These are phyloP conservation scores for Taxidea taxus DNA, from an alignment of 2,113 vertebrate species.

Conservation along the genomic window DNA sequence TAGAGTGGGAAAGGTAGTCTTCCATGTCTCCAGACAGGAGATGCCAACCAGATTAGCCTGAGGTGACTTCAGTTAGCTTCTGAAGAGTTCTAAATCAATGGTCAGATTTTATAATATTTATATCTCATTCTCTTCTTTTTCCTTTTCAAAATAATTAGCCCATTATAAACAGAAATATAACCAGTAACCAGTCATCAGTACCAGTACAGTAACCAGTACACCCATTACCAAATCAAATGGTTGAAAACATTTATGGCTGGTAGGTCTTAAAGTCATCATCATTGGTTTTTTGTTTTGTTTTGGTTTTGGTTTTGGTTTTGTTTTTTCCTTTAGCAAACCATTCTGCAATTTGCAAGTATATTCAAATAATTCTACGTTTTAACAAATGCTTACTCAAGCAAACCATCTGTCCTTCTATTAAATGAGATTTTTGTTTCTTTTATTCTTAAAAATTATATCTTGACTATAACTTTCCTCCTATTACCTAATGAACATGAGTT, in stretches of 20 bases:
- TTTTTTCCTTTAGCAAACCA: not conserved
- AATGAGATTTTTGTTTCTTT: not conserved
- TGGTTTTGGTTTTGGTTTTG: not conserved
- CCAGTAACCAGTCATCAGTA: no score
- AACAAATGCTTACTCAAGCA: not conserved
- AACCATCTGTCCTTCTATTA: not conserved
- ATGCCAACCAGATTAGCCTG: not conserved
- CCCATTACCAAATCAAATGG: not conserved
- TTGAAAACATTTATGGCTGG: not conserved
- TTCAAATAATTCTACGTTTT: not conserved
- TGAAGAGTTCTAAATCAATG: not conserved
- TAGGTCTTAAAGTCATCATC: not conserved
- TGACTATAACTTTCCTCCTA: not conserved
- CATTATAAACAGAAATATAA: not conserved
- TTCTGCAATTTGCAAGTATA: not conserved
- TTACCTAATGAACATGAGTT: not conserved
- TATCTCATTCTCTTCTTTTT: not conserved
- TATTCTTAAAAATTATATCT: not conserved
- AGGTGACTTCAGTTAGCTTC: not conserved
- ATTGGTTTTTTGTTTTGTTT: not conserved
- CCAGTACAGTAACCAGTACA: not conserved
- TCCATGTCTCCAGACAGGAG: not conserved
- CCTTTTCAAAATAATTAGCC: not conserved
- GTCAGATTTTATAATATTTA: not conserved
- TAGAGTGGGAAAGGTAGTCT: not conserved